Evolutionary conservation across 1,140 invertebrate species (phyloP), one percentile per base, ranked within the genome.

Genomic region (Danaus melanippus): DNA sequence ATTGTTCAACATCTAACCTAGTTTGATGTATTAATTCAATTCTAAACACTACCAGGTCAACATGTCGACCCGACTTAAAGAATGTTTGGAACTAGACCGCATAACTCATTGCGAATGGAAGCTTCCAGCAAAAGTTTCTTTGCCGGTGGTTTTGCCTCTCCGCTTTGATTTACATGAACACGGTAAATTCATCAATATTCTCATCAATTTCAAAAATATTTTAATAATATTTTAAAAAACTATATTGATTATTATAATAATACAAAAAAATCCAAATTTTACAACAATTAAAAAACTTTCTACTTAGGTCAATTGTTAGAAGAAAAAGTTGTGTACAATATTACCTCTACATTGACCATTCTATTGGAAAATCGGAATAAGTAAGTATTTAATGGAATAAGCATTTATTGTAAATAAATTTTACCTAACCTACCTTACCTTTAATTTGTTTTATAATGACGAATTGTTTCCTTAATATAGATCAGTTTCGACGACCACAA

Each of bases 61-160:
- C 40, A 12, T 79, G 9, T 63, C 71, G n/a, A 67, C 40, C 50
- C 50, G 50, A 7, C 56, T 79, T 6, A 65, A 62, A 53, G 73
- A 66, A 0, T 81, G 78, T 60, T 15, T 10, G 42, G 45, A 51
- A 40, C 21, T 32, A 0, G 50, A 62, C 8, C 9, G 11, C 0
- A 11, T 43, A 0, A n/a, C 66, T 2, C 47, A 63, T 42, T 79
- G 79, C 39, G 10, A 44, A 6, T 78, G 73, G 74, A 59, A 54
- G 8, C 11, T 82, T 12, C 58, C 65, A n/a, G 75, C 76, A 8
- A 74, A 69, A 52, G 62, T 66, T 32, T 72, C 76, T 0, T 48
- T 67, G 17, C 54, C 73, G 4, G 42, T 80, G 8, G 49, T 58
- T 9, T 11, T 82, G 8, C 58, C 65, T 17, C 46, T 78, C 9